phyloP scores from a whole-genome alignment of 1,140 invertebrate species.

The Lineus longissimus region DNA sequence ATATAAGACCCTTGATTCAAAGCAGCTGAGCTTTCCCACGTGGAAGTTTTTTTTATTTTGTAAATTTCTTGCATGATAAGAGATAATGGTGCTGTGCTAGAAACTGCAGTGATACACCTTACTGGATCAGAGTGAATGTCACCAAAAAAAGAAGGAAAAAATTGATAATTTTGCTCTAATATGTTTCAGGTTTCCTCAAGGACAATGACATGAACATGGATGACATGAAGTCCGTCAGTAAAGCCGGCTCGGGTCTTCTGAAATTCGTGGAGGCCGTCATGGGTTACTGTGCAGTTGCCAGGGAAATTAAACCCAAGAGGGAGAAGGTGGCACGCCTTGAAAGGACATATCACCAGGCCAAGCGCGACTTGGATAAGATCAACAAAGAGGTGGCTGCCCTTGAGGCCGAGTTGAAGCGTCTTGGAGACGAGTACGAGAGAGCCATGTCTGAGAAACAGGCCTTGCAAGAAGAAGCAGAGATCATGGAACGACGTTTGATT shows the following conservation, averaged over 20 bases:
- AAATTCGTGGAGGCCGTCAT: slow-evolving; percentile 82
- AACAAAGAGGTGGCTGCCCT: slow-evolving; percentile 70
- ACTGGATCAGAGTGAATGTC: no score
- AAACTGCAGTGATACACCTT: no score
- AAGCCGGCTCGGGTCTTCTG: slow-evolving; percentile 76
- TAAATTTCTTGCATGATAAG: no score
- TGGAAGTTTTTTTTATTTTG: no score
- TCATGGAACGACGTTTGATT: slow-evolving; percentile 73
- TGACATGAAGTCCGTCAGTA: slow-evolving; percentile 54
- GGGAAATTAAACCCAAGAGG: slow-evolving; percentile 82
- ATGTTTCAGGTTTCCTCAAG: slow-evolving; percentile 38
- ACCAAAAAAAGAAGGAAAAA: no score
- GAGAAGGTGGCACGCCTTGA: slow-evolving; percentile 75
- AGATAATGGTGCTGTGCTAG: no score
- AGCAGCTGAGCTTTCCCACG: no score
- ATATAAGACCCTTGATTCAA: no score
- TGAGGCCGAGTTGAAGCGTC: slow-evolving; percentile 64
- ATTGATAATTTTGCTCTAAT: background rate
- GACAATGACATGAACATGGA: slow-evolving; percentile 49
- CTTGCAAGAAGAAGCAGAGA: slow-evolving; percentile 78
- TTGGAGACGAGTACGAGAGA: slow-evolving; percentile 71
- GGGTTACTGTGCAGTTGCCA: slow-evolving; percentile 78
- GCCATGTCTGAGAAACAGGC: slow-evolving; percentile 70
- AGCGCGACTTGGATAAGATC: slow-evolving; percentile 69
- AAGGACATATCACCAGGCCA: slow-evolving; percentile 56